These are phyloP conservation scores for Salticus scenicus DNA, from an alignment of 2,888 invertebrate genomes.

Conservation along the genomic window DNA sequence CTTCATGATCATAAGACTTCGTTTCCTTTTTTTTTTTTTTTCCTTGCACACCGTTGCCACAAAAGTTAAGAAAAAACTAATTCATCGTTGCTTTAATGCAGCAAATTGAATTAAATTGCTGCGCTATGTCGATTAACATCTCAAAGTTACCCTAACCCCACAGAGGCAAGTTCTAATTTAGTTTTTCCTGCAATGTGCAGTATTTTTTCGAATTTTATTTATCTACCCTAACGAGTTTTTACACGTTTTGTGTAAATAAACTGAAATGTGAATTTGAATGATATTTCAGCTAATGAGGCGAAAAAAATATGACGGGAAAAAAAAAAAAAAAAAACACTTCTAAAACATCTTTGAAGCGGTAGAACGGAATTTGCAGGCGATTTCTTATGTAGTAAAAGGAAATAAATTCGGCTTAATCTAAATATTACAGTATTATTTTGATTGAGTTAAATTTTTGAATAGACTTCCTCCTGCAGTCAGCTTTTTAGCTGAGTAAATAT, in stretches of 20 bases:
- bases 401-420: constrained; percentile 14
- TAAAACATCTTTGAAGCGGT: constrained; percentile 9
- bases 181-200: constrained; percentile 51
- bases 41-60: constrained; percentile 16
- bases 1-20: background rate
- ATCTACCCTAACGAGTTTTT: constrained; percentile 30
- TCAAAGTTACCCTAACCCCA: constrained; percentile 50
- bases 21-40: constrained; percentile 14
- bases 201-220: constrained; percentile 34
- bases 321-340: no score
- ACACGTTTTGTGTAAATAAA: constrained; percentile 34
- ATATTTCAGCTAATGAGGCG: background rate
- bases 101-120: constrained; percentile 64
- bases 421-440: constrained; percentile 1
- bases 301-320: background rate
- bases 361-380: constrained; percentile 5
- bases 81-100: constrained; percentile 39
- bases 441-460: constrained; percentile 13
- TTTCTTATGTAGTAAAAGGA: background rate
- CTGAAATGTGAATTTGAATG: constrained; percentile 31
- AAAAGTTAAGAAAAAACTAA: constrained; percentile 51
- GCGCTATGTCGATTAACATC: constrained; percentile 63
- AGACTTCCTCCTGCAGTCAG: background rate
- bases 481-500: background rate
- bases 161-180: constrained; percentile 48